Evolutionary conservation across 2,113 vertebrate genomes (phyloP), one percentile per base, ranked within the genome.

Genomic region (Semicossyphus pulcher): DNA sequence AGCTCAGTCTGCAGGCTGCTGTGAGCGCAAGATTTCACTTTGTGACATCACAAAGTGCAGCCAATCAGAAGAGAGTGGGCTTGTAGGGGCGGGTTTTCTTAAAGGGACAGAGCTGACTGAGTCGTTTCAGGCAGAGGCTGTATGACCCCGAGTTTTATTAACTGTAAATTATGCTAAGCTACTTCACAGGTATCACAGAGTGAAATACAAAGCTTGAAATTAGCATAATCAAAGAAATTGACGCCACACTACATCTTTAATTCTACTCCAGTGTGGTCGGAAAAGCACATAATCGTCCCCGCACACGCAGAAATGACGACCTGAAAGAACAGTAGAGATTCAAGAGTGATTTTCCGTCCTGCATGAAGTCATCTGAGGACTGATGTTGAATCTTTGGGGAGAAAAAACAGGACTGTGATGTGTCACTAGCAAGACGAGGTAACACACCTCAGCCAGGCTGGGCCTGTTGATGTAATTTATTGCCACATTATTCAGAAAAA

Each of bases 381-480:
- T 52, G 44, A 64, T 73, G 66, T 37, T 37, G 51, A 80, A 66
- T 83, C 62, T 81, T 70, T 45, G 47, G 80, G 60, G 68, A 81
- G 36, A 10, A 41, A 23, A 60, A 29, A 75, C 21, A 0, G 53
- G 45, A 56, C 52, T 71, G 36, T 73, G 75, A 80, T 76, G 77
- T 37, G 75, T 58, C 48, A 15, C 29, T 7, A 76, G 62, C 54
- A 71, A 63, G 44, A 72, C 8, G 29, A 71, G 49, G 65, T 53
- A 67, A 66, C 59, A 15, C 31, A 31, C 53, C 62, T 76, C 69
- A 54, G 57, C 5, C 2, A 18, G 10, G 45, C 63, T 10, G 10
- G n/a, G 36, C n/a, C n/a, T 65, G 79, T 85, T 88, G 83, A 89
- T 86, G 72, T 79, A 81, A 81, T 85, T 80, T 79, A 78, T 36